These are phyloP conservation scores for Athetis lepigone DNA, from an alignment of 2,888 invertebrate species.

Conservation along the genomic window DNA sequence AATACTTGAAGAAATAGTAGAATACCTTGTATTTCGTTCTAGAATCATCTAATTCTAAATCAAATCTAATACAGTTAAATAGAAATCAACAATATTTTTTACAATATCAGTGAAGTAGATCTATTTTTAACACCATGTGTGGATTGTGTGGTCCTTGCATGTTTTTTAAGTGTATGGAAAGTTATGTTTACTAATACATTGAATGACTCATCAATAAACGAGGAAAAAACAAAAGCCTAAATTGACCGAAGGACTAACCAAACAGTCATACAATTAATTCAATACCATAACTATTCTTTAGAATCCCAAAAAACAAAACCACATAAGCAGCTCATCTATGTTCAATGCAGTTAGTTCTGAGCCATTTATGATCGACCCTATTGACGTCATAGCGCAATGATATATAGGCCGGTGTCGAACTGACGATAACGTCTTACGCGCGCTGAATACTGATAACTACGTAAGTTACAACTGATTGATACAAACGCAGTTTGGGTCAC, in stretches of 20 bases:
- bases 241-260: constrained; percentile 1
- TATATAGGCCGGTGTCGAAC: constrained; percentile 54
- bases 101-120: too few relatives aligned
- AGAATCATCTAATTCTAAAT: too few relatives aligned
- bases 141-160: too few relatives aligned
- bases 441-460: constrained; percentile 48
- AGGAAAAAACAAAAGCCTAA: constrained; percentile 14
- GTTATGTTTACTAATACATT: neutral
- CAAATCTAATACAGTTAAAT: too few relatives aligned
- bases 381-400: constrained; percentile 56
- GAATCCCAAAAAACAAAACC: constrained; percentile 28
- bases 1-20: neutral
- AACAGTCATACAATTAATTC: constrained; percentile 43
- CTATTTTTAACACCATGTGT: too few relatives aligned
- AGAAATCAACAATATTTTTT: too few relatives aligned
- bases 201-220: constrained; percentile 7
- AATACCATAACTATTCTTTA: constrained; percentile 23
- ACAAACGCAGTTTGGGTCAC: constrained; percentile 18
- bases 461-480: constrained; percentile 30
- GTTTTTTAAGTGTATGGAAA: neutral
- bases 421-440: constrained; percentile 53
- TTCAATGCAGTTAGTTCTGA: constrained; percentile 51
- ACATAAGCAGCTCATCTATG: constrained; percentile 49
- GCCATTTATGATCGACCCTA: constrained; percentile 35
- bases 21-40: neutral